phyloP scores from a whole-genome alignment of 2,113 vertebrate genomes.

The Sarotherodon lohbergeri region DNA sequence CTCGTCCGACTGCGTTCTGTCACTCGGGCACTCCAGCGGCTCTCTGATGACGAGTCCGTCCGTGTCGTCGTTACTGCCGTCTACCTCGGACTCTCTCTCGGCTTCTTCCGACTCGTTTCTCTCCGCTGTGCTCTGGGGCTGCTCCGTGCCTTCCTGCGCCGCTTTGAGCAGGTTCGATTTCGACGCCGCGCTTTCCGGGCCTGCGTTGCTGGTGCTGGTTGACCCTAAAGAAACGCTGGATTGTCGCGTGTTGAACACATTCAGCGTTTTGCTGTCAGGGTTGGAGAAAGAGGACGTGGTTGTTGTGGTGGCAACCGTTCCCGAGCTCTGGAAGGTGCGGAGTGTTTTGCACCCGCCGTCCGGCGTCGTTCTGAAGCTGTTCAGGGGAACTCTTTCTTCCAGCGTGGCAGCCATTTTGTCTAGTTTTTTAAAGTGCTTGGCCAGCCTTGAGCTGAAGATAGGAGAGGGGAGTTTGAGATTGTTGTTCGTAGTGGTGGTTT shows the following conservation, averaged over 20 bases:
- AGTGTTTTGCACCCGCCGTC: constrained; percentile 46
- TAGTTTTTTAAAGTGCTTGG: constrained; percentile 90
- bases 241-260: constrained; percentile 73
- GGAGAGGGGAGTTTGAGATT: constrained; percentile 80
- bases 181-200: constrained; percentile 44
- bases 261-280: constrained; percentile 70
- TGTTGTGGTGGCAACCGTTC: not conserved
- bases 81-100: constrained; percentile 72
- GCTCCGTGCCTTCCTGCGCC: not conserved
- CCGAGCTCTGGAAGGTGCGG: constrained; percentile 52
- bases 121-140: constrained; percentile 51
- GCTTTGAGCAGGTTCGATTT: constrained; percentile 54
- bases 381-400: constrained; percentile 83
- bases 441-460: constrained; percentile 68
- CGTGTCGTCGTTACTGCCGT: constrained; percentile 69
- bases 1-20: constrained; percentile 87
- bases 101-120: constrained; percentile 65
- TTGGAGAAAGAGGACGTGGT: constrained; percentile 24
- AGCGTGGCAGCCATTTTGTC: constrained; percentile 89
- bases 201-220: constrained; percentile 52
- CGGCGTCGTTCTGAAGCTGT: constrained; percentile 55
- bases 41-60: constrained; percentile 73
- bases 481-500: constrained; percentile 60
- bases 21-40: constrained; percentile 78
- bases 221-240: constrained; percentile 79